These are phyloP conservation scores for Girardinus metallicus DNA, from an alignment of 2,797 vertebrate genomes.

Conservation along the genomic window DNA sequence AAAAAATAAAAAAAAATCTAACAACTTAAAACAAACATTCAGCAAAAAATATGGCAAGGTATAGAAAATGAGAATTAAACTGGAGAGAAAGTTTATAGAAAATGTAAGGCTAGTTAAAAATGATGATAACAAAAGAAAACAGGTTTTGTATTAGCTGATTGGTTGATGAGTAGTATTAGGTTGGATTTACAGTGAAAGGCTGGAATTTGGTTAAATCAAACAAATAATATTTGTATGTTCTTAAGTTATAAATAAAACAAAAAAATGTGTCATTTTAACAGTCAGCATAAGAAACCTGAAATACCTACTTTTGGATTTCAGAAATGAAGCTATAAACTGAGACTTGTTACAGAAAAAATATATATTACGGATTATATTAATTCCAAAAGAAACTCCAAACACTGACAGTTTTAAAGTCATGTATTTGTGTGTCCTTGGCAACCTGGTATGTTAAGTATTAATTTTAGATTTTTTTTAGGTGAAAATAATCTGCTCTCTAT, in stretches of 20 bases:
- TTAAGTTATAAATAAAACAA: neutral
- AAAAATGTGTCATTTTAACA: neutral
- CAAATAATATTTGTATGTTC: neutral
- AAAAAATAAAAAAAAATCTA: neutral
- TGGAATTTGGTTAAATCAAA: neutral
- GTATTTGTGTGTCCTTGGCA: neutral
- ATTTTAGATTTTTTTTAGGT: constrained; percentile 33
- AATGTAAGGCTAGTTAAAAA: constrained; percentile 1
- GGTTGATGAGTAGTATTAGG: too few species aligned
- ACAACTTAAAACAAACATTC: neutral
- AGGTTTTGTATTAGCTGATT: neutral
- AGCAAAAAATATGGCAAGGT: neutral
- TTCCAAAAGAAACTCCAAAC: neutral
- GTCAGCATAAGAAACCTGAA: neutral
- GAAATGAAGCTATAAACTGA: neutral
- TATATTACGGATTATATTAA: neutral
- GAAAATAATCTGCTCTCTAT: constrained; percentile 45
- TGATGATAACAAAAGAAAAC: neutral
- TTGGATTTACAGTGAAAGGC: neutral
- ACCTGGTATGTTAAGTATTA: constrained; percentile 16
- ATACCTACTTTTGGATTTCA: neutral
- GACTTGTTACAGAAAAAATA: constrained; percentile 2
- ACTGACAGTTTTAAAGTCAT: neutral
- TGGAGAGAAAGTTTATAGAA: neutral
- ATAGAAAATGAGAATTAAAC: neutral